Conservation (phyloP, 2,797 vertebrate species). For the Champsocephalus esox region DNA sequence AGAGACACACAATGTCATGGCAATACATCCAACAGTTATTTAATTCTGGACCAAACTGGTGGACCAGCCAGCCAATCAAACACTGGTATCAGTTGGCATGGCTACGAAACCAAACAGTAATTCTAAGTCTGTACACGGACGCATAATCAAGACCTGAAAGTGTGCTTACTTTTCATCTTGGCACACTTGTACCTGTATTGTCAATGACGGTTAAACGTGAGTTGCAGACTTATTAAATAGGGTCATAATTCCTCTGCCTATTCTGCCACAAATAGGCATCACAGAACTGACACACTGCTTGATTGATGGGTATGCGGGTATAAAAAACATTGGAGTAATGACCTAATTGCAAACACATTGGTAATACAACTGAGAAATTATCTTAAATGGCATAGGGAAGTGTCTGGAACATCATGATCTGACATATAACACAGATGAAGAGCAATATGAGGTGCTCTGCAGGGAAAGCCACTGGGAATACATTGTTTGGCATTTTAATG, state of each 20-base stretch:
- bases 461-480: conserved; percentile 5
- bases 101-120: not conserved
- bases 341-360: conserved; percentile 42
- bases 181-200: not conserved
- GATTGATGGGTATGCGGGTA: conserved; percentile 5
- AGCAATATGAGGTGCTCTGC: conserved; percentile 1
- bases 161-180: not conserved
- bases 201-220: not conserved
- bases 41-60: not conserved
- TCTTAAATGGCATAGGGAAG: conserved; percentile 37
- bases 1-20: not conserved
- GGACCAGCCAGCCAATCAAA: not conserved
- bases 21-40: not conserved
- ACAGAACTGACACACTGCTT: not conserved
- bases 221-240: not conserved
- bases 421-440: conserved; percentile 16
- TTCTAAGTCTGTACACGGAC: not conserved
- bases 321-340: conserved; percentile 24
- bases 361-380: not conserved
- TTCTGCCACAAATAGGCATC: not conserved
- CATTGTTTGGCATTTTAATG: conserved; percentile 18
- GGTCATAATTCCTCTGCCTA: not conserved
- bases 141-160: not conserved
- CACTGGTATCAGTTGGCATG: not conserved
- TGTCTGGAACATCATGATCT: conserved; percentile 25